Evolutionary conservation across 2,797 vertebrate species (phyloP).

Genomic region (Nyctibius grandis): DNA sequence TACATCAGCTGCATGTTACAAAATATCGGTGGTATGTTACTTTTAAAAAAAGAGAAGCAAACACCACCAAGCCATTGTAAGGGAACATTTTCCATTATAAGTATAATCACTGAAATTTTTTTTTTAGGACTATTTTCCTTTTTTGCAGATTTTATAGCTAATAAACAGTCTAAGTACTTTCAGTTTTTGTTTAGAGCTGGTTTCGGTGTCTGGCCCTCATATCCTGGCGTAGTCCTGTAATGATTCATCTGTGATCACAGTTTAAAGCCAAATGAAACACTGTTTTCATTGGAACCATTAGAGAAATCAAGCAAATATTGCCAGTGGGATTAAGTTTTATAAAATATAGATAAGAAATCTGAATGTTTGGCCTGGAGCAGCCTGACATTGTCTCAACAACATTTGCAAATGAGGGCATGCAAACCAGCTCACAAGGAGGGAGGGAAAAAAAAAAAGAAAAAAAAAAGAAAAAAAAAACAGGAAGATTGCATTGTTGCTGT

Average conservation of each 20-base stretch:
- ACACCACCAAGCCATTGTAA: neutral
- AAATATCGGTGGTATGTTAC: neutral
- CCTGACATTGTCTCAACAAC: slow-evolving; percentile 8
- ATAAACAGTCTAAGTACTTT: neutral
- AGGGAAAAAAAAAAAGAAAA: too few species aligned
- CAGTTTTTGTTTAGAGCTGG: neutral
- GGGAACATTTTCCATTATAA: neutral
- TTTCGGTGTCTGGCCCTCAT: neutral
- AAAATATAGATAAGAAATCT: slow-evolving; percentile 50
- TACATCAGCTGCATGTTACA: neutral
- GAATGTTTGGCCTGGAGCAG: slow-evolving; percentile 17
- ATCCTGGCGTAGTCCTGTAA: neutral
- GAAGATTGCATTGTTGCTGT: neutral
- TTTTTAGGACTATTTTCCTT: neutral
- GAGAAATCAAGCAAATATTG: slow-evolving; percentile 31
- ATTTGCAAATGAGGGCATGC: neutral
- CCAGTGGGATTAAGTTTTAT: slow-evolving; percentile 17
- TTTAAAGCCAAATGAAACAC: slow-evolving; percentile 42
- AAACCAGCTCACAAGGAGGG: neutral
- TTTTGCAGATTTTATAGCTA: neutral
- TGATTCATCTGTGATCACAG: slow-evolving; percentile 6
- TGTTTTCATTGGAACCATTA: slow-evolving; percentile 26
- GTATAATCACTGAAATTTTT: neutral
- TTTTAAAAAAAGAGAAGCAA: neutral
- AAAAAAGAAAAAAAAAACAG: too few species aligned